Evolutionary conservation across 2,113 vertebrate genomes (phyloP), one percentile per base, ranked within the genome.

Genomic region (Leptodactylus fuscus): DNA sequence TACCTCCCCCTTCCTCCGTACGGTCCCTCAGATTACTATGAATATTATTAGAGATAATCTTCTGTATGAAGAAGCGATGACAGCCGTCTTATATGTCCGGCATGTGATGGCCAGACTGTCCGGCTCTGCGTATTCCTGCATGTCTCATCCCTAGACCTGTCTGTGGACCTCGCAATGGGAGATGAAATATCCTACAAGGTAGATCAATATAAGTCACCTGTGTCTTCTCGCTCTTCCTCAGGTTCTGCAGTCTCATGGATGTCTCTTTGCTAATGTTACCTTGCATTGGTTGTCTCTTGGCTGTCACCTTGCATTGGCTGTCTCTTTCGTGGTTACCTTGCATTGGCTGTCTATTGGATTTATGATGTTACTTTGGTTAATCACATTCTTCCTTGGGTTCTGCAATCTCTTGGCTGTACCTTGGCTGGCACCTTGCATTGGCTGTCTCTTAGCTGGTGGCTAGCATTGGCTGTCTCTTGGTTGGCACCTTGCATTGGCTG

Each of bases 51-150:
- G 24, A 8, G 36, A 58, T 83, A 60, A 83, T 83, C 81, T 74
- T 8, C 69, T 10, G 48, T 24, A 83, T 83, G 69, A 83, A 75
- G 67, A 83, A 32, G 81, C n/a, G 81, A 83, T 83, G 81, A 83
- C 81, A 83, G 70, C 55, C 12, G 24, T 29, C 22, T 74, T 53
- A 74, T 60, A 75, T 34, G 18, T 53, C n/a, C 12, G 20, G 32
- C 5, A n/a, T 58, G 12, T 20, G 32, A 24, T 34, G 18, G 38
- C 51, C 76, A 79, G 76, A 60, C 29, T 36, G 29, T n/a, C 34
- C 34, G 34, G 16, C 29, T 41, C 67, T 20, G 16, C 74, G 51
- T 16, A 78, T 78, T 38, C 55, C 38, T 36, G 29, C 15, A n/a
- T 38, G 29, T 58, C 51, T 49, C 22, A 7, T 11, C 15, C 76